These are phyloP conservation scores for Chaetorhynchus papuensis DNA, from an alignment of 2,113 vertebrate species.

Conservation along the genomic window DNA sequence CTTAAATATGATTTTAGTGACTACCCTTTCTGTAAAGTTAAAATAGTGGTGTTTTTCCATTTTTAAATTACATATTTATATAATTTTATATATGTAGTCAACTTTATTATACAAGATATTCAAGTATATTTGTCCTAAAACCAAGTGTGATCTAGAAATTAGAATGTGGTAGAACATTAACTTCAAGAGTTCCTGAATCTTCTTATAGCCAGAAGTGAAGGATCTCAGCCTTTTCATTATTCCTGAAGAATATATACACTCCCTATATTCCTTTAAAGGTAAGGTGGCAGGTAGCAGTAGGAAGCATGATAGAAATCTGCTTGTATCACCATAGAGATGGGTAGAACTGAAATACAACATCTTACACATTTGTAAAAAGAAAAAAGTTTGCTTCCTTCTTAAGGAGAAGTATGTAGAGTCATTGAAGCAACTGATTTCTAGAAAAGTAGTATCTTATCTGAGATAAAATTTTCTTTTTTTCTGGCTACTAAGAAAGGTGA, in stretches of 20 bases:
- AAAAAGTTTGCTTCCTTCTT: accelerated
- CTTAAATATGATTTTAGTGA: background rate
- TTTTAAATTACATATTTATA: background rate
- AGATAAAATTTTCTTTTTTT: background rate
- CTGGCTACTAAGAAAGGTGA: background rate
- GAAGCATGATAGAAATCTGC: background rate
- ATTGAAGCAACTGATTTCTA: background rate
- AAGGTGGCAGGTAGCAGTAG: accelerated
- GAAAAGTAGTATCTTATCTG: background rate
- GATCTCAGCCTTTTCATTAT: background rate
- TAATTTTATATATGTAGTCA: background rate
- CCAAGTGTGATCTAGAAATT: background rate
- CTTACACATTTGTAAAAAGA: background rate
- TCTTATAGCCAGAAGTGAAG: background rate
- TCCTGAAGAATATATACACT: background rate
- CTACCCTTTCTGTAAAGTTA: background rate
- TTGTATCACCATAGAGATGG: background rate
- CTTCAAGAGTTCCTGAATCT: background rate
- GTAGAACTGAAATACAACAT: background rate
- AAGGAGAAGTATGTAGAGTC: background rate
- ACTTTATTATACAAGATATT: background rate
- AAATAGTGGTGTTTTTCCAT: accelerated
- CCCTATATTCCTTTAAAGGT: background rate
- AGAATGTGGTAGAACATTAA: background rate
- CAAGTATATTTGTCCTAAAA: background rate